These are phyloP conservation scores for Baryphthengus martii DNA, from an alignment of 2,113 vertebrate species.

Conservation along the genomic window DNA sequence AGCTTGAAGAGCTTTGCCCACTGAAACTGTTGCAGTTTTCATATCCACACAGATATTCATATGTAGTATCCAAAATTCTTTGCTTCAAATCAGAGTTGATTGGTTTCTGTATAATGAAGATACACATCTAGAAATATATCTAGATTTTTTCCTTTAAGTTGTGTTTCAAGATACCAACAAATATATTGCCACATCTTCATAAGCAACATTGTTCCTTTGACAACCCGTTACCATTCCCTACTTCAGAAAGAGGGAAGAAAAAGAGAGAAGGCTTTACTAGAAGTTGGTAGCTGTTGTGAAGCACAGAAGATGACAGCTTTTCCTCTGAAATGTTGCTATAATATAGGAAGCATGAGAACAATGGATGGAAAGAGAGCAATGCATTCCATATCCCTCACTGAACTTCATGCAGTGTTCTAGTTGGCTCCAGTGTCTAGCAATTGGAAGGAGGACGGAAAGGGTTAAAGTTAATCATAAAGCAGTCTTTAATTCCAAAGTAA, in stretches of 20 bases:
- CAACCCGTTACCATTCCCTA: neutral
- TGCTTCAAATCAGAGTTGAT: neutral
- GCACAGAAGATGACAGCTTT: neutral
- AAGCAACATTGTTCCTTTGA: neutral
- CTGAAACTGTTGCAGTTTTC: neutral
- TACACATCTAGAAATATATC: neutral
- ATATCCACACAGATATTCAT: neutral
- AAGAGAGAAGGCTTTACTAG: neutral
- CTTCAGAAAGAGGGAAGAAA: neutral
- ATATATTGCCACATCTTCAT: neutral
- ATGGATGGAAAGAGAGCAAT: neutral
- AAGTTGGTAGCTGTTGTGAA: neutral
- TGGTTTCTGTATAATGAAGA: neutral
- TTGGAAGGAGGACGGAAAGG: neutral
- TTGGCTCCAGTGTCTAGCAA: neutral
- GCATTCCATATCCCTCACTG: neutral
- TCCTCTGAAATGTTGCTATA: neutral
- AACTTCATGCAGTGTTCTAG: neutral
- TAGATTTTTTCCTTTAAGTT: neutral
- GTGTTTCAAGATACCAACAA: neutral
- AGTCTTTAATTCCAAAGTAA: neutral
- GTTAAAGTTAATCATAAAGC: neutral
- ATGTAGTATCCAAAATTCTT: neutral
- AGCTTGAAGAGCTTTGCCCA: neutral
- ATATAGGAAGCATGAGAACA: neutral